Evolutionary conservation across 2,888 invertebrate species (phyloP), one percentile per base, ranked within the genome.

Genomic region (Latrodectus hesperus): DNA sequence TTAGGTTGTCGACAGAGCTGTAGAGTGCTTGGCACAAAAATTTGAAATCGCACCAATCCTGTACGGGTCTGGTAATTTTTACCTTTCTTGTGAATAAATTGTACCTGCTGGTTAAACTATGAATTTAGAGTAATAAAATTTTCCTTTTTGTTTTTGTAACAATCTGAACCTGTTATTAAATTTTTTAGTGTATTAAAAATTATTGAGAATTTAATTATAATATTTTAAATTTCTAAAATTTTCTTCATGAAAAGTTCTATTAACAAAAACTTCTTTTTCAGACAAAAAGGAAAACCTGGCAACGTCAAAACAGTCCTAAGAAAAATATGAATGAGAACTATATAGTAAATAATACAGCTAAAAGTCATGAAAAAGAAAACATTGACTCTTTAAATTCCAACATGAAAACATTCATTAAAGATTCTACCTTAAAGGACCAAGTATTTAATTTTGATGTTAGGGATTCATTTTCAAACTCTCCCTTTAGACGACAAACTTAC

Each of bases 401-500:
- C 11, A 3, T 9, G 53, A n/a, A n/a, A 6, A 14, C 70, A 38
- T 55, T 73, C 14, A 51, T 16, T 26, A 17, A 16, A 16, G 16
- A 10, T 55, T 12, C 26, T 17, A 68, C 16, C 14, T 26, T 53
- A n/a, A 16, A 38, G 22, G 26, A 65, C 11, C 52, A 38, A 52
- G 67, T 11, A 22, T 17, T 64, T 73, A 51, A 64, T 10, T 26
- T 80, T 51, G 49, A 68, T 51, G 38, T 17, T 26, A 49, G 17
- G 4, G 60, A 60, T 67, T 55, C 60, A 60, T 60, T 82, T 49
- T n/a, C 77, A 0, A 78, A 83, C 68, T 83, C 83, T 11, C 83
- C 83, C 10, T 64, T 88, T 17, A 53, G 88, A 9, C 72, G 88
- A n/a, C 88, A 88, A 52, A 88, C 88, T 9, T 88, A 83, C 53